Percentiles rank a stretch among this genome's conserved stretches.
Evolutionary conservation across 2,113 vertebrate species (phyloP).

Genomic region (Oceanodroma tethys): DNA sequence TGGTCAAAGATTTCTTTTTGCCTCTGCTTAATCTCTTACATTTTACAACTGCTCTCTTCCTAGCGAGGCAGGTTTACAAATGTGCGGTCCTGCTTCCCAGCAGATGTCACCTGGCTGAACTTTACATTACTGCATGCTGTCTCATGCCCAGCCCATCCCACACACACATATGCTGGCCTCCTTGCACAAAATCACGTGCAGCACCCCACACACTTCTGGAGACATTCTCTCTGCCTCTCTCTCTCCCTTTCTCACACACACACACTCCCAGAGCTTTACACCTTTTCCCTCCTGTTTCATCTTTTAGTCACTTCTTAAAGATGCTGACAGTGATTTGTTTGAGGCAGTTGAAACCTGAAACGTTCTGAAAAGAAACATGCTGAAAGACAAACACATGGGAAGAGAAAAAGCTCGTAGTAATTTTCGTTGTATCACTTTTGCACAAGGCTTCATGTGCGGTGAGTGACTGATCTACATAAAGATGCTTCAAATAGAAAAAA

Average conservation of each 20-base stretch:
- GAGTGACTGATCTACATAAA: neutral
- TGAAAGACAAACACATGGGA: neutral
- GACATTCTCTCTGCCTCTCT: neutral
- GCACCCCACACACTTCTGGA: neutral
- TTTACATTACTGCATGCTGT: neutral
- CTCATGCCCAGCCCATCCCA: neutral
- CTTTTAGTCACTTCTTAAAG: neutral
- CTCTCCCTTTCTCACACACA: neutral
- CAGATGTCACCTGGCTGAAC: neutral
- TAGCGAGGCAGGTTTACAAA: neutral
- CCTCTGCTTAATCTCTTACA: neutral
- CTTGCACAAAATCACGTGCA: neutral
- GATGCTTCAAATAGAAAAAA: neutral
- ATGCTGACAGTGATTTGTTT: neutral
- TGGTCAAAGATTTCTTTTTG: neutral
- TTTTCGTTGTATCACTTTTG: neutral
- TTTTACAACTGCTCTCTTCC: neutral
- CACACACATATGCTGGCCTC: neutral
- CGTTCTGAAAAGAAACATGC: neutral
- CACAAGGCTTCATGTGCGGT: neutral
- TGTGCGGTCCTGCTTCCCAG: neutral
- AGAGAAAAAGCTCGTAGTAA: neutral
- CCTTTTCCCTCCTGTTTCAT: conserved; percentile 4
- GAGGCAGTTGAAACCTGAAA: neutral
- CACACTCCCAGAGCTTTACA: neutral